phyloP scores from a whole-genome alignment of 2,797 vertebrate species.

The Channa striata region DNA sequence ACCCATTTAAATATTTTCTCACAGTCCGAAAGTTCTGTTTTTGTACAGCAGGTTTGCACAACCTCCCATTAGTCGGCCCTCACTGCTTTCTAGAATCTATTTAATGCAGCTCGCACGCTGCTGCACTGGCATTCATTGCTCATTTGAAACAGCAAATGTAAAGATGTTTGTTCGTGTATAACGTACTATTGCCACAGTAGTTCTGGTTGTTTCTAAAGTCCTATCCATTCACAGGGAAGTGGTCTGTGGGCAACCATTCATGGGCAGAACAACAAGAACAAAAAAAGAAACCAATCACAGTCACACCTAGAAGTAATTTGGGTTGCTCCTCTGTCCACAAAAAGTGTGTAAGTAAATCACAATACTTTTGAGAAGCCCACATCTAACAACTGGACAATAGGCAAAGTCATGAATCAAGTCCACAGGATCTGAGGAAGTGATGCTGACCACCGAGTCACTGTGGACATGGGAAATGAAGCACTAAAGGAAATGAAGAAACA shows the following conservation, averaged over 20 bases:
- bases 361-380: background rate
- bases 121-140: conserved; percentile 1
- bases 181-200: background rate
- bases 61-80: conserved; percentile 5
- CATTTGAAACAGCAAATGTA: conserved; percentile 21
- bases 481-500: background rate
- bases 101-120: conserved; percentile 3
- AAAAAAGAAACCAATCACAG: background rate
- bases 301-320: background rate
- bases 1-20: conserved; percentile 7
- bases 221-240: background rate
- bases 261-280: too few species aligned
- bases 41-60: conserved; percentile 8
- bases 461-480: background rate
- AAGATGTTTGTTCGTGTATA: background rate
- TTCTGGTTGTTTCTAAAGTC: background rate
- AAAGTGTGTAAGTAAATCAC: conserved; percentile 3
- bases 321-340: background rate
- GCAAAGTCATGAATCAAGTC: background rate
- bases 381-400: background rate
- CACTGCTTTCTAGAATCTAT: conserved; percentile 6
- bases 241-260: background rate
- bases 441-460: background rate
- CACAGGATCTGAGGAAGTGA: background rate
- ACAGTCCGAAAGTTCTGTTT: conserved; percentile 9